These are phyloP conservation scores for Mareca strepera DNA, from an alignment of 2,797 vertebrate genomes.

Conservation along the genomic window DNA sequence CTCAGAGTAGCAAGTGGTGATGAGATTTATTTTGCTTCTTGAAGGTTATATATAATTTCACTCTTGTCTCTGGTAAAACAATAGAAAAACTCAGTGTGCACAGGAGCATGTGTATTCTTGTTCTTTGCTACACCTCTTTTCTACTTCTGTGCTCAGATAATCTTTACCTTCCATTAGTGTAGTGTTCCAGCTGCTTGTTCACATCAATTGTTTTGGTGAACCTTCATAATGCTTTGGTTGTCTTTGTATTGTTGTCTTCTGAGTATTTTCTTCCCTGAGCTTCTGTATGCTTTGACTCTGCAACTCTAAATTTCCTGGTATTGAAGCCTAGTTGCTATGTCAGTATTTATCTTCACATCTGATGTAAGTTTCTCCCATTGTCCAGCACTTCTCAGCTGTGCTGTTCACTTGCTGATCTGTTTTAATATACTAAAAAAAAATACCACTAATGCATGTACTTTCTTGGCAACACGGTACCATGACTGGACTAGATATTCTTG, in stretches of 20 bases:
- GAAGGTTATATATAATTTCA: not conserved
- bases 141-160: not conserved
- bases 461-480: not conserved
- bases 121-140: not conserved
- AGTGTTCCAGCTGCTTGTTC: not conserved
- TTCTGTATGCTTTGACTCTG: not conserved
- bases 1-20: not conserved
- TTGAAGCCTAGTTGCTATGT: not conserved
- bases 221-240: not conserved
- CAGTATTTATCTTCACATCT: not conserved
- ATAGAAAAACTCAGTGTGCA: not conserved
- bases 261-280: not conserved
- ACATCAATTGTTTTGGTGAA: fast-evolving
- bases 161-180: not conserved
- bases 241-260: not conserved
- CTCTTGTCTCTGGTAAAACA: not conserved
- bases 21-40: not conserved
- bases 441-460: fast-evolving
- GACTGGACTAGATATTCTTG: fast-evolving
- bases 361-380: not conserved
- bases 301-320: not conserved
- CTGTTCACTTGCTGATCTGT: not conserved
- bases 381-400: not conserved
- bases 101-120: not conserved
- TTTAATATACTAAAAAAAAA: not conserved